Evolutionary conservation across 2,888 invertebrate species (phyloP).

Genomic region (Ceramica pisi): DNA sequence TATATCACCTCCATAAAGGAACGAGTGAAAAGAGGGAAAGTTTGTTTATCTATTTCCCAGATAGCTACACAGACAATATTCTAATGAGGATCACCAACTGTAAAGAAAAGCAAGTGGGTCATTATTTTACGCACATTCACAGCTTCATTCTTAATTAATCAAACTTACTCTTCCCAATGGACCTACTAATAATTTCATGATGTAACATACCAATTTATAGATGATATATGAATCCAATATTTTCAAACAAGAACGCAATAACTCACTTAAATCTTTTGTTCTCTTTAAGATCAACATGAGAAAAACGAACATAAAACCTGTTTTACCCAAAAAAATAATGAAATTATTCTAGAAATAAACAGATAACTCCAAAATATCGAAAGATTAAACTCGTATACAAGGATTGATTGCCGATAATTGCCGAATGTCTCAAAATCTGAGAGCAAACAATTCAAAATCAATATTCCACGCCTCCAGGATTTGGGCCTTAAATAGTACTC

Average conservation of each 20-base stretch:
- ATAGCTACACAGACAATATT: neutral
- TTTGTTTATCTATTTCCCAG: neutral
- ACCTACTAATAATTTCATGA: neutral
- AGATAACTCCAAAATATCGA: slow-evolving; percentile 7
- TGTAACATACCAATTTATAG: neutral
- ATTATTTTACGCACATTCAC: neutral
- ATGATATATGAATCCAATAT: neutral
- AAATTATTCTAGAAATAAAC: slow-evolving; percentile 30
- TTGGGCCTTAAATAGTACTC: slow-evolving; percentile 26
- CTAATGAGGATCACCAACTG: neutral
- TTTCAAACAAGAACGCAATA: neutral
- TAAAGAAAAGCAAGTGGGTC: neutral
- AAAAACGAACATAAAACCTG: slow-evolving; percentile 27
- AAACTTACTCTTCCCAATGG: neutral
- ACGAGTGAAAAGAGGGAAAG: neutral
- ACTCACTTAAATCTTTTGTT: slow-evolving; percentile 12
- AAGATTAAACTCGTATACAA: slow-evolving; percentile 17
- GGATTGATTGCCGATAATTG: slow-evolving; percentile 34
- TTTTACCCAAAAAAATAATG: slow-evolving; percentile 32
- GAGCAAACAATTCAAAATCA: slow-evolving; percentile 24
- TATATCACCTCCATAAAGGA: too few relatives aligned
- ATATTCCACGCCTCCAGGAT: slow-evolving; percentile 40
- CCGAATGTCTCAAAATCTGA: slow-evolving; percentile 24
- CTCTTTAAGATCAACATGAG: slow-evolving; percentile 6
- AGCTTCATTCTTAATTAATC: too few relatives aligned